These are phyloP conservation scores for Stegana nigrithorax DNA, from an alignment of 2,888 invertebrate genomes.

Conservation along the genomic window DNA sequence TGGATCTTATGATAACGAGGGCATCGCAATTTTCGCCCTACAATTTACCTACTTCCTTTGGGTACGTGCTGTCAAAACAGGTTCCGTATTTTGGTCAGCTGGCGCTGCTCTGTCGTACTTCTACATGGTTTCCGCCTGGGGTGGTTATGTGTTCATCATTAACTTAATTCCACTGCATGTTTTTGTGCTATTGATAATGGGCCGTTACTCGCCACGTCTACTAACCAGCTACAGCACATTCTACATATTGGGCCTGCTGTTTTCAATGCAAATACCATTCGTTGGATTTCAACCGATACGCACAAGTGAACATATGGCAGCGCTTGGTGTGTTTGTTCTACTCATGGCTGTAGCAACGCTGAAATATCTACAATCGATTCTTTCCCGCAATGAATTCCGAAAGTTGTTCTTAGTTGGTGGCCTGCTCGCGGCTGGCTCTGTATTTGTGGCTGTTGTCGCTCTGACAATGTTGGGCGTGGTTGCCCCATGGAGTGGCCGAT, in stretches of 20 bases:
- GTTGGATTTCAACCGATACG: slow-evolving; percentile 98
- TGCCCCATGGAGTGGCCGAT: slow-evolving; percentile 86
- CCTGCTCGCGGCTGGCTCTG: slow-evolving; percentile 79
- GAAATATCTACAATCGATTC: slow-evolving; percentile 86
- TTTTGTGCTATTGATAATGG: slow-evolving; percentile 93
- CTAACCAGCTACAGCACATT: slow-evolving; percentile 97
- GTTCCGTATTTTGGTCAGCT: slow-evolving; percentile 96
- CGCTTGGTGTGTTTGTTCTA: slow-evolving; percentile 95
- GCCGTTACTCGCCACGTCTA: slow-evolving; percentile 89
- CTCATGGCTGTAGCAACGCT: slow-evolving; percentile 88
- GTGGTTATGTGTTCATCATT: slow-evolving; percentile 99
- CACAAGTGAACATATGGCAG: slow-evolving; percentile 99
- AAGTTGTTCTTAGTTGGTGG: slow-evolving; percentile 85
- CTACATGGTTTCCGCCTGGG: slow-evolving; percentile 99
- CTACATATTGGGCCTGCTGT: slow-evolving; percentile 92
- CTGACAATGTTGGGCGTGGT: slow-evolving; percentile 95
- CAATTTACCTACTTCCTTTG: slow-evolving; percentile 98
- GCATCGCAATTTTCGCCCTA: slow-evolving; percentile 98
- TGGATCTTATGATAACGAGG: slow-evolving; percentile 99
- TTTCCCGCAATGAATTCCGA: slow-evolving; percentile 91
- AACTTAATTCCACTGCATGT: slow-evolving; percentile 99
- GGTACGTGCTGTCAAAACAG: slow-evolving; percentile 98
- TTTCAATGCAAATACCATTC: slow-evolving; percentile 98
- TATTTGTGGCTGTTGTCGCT: slow-evolving; percentile 85
- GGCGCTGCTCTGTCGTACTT: slow-evolving; percentile 96